Base-by-base conservation (phyloP, 1,140 invertebrate species). In the Tetragnatha versicolor region DNA sequence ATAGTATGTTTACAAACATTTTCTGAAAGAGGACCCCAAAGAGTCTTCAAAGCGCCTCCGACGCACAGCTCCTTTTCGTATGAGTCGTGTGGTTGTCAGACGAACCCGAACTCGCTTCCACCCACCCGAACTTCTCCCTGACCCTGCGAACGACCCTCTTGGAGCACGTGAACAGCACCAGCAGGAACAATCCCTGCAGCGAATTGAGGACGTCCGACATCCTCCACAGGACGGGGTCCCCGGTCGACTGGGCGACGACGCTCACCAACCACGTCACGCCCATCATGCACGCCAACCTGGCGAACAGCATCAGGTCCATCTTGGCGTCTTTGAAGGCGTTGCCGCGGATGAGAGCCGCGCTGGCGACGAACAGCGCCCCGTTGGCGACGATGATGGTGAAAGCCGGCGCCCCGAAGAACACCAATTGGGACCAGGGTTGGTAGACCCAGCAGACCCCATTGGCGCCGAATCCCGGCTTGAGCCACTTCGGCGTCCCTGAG, bases 161-260 rank as follows among this genome's bases (percentile, higher is more conserved):
- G 10, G 55, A 65, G 33, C 72, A 89, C 9, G 89, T 88, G 83
- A 90, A 90, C 0, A 88, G 88, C 2, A 89, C 69, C 80, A 90
- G 89, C 22, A 90, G 87, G 82, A 90, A 90, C 4, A 89, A 81
- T 1, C 89, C 89, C 82, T 90, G 89, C 9, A 89, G 84, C 4
- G 88, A 87, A 82, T 90, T 90, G 7, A 90, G 82, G 3, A 87
- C 81, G 2, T 90, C 86, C 83, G 89, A 89, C 7, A 88, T 79
- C 78, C 88, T 88, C 84, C 84, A 84, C 9, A 90, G 80, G 22
- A 12, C 33, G 2, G 20, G 1, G 6, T 22, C 33, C 0, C 68
- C 20, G 0, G 47, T 6, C 2, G 72, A 25, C 7, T 20, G 31
- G 1, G 88, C 89, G 0, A 88, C 66, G 4, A 89, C 83, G 9